Evolutionary conservation across 2,113 vertebrate species (phyloP), one percentile per base, ranked within the genome.

Genomic region (Micromys minutus): DNA sequence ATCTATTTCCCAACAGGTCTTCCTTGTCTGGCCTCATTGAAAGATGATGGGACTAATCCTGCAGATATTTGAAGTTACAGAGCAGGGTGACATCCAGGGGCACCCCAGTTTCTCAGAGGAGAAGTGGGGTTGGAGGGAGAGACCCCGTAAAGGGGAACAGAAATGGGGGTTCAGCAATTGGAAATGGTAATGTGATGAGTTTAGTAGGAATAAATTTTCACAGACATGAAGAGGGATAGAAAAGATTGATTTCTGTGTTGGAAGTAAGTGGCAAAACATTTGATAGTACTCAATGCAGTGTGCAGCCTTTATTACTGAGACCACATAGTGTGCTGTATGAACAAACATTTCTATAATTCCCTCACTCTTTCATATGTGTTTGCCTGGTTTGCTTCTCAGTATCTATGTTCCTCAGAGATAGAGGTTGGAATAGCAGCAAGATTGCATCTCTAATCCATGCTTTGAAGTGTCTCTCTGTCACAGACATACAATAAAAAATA

Each of bases 291-390:
- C 42, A 96, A 22, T 69, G 69, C 26, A 88, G 29, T 75, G 67
- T 79, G 31, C 52, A 74, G 36, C n/a, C 77, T 47, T 75, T 86
- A 61, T 39, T 84, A 85, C 34, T 79, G 50, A 80, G 87, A 71
- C 6, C 67, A 45, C 21, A 76, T 16, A 65, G 17, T 87, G 71
- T 87, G 94, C 76, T 29, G 95, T 1, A 39, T 36, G 76, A 83
- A 47, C 31, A 80, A 42, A n/a, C 21, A 63, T 5, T 39, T 69
- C 3, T 29, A 50, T 50, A 72, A 31, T 59, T 90, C 36, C 0
- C 12, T 93, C 83, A 77, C 52, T 67, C 69, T 96, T 92, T 87
- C 42, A 21, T 96, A 19, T 31, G 52, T 80, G 42, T 63, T 71
- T 81, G 47, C 76, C 94, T 90, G 87, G 17, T 79, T 93, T 77